Conservation (phyloP, 2,888 invertebrate genomes). For the Lamellibrachia satsuma region DNA sequence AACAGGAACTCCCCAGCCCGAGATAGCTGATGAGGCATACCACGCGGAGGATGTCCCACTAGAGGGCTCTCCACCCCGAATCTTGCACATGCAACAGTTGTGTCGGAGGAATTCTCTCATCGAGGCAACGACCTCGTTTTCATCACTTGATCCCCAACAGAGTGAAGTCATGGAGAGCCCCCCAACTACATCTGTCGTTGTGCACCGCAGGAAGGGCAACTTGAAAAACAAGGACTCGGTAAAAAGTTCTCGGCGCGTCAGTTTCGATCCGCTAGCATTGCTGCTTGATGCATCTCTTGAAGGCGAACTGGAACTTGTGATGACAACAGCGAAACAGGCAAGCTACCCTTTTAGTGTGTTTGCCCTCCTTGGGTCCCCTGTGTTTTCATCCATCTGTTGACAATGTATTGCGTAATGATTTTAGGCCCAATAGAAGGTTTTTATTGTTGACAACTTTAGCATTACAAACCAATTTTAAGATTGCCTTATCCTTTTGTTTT, state of each 20-base stretch:
- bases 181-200: background rate
- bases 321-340: constrained; percentile 84
- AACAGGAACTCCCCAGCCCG: background rate
- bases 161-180: background rate
- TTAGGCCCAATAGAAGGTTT: no score
- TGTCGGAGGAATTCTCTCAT: constrained; percentile 8
- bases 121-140: background rate
- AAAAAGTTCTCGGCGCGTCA: constrained; percentile 72
- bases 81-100: background rate
- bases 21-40: background rate
- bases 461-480: no score
- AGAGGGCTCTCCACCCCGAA: background rate
- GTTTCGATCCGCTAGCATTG: constrained; percentile 96
- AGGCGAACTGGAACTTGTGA: constrained; percentile 95
- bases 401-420: no score
- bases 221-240: constrained; percentile 69
- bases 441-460: no score
- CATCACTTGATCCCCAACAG: background rate
- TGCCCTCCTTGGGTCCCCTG: background rate
- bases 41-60: background rate
- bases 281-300: constrained; percentile 96
- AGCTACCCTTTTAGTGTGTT: constrained; percentile 30
- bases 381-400: background rate
- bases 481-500: background rate
- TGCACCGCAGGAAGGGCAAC: constrained; percentile 51